phyloP scores from a whole-genome alignment of 2,888 invertebrate genomes.

The Mythimna impura region DNA sequence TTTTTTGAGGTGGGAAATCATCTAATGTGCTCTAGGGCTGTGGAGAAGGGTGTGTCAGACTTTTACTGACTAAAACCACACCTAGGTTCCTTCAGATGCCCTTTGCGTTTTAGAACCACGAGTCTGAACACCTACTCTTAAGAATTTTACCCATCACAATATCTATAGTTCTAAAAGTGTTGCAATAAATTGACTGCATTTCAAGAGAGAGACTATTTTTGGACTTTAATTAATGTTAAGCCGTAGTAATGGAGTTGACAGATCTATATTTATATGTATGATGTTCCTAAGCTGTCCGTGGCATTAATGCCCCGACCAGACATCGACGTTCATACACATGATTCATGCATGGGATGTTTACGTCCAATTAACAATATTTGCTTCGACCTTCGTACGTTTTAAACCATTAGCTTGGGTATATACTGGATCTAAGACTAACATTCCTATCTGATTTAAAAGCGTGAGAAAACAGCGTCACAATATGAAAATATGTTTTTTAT shows the following conservation, averaged over 20 bases:
- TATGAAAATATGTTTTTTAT: background rate
- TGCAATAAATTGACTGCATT: constrained; percentile 28
- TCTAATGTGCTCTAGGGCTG: no score
- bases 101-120: no score
- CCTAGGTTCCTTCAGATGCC: no score
- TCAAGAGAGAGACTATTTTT: constrained; percentile 39
- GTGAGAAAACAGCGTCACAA: constrained; percentile 27
- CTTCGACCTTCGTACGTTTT: constrained; percentile 49
- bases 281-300: constrained; percentile 33
- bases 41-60: no score
- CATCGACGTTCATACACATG: constrained; percentile 34
- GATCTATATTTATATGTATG: constrained; percentile 53
- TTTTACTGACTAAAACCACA: no score
- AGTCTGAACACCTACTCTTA: background rate
- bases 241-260: constrained; percentile 24
- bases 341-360: constrained; percentile 52
- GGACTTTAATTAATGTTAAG: constrained; percentile 41
- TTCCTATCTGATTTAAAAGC: constrained; percentile 11
- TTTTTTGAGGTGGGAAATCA: no score
- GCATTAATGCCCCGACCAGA: constrained; percentile 28
- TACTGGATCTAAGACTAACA: constrained; percentile 12
- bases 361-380: constrained; percentile 51
- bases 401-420: constrained; percentile 33
- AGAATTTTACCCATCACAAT: background rate
- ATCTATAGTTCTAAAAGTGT: background rate